Base-by-base conservation (phyloP, 2,113 vertebrate species). In the Rafetus swinhoei region DNA sequence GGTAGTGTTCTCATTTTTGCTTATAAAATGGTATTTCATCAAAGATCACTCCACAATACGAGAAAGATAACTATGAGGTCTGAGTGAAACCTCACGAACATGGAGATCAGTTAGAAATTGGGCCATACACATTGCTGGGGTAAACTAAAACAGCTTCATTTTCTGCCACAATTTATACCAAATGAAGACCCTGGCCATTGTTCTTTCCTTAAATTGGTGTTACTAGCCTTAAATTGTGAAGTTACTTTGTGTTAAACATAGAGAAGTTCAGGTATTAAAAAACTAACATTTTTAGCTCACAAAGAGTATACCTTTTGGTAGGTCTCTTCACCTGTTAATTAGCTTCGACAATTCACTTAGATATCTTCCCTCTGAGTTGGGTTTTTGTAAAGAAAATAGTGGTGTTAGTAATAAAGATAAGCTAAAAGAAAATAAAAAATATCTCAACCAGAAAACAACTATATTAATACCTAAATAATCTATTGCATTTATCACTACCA, bases 161-260 rank as follows among this genome's bases (percentile, higher is more conserved):
- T 45, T 52, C 76, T 79, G 52, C 77, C 29, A 24, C 27, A 7
- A 16, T 29, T 79, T 13, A 57, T 12, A n/a, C 14, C 21, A 50
- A 45, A 35, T 79, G 83, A 90, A 88, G 85, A 56, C 8, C 74
- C 12, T n/a, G 27, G 45, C 69, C 65, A 53, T 21, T 0, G 2
- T n/a, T 55, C 16, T 84, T 81, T 52, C 18, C n/a, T 79, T 53
- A 56, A 57, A 80, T 39, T 4, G 4, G 7, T 45, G 19, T 79
- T 56, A 45, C 39, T 32, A 39, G 56, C 79, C 62, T 90, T 84
- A 77, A 81, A 50, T 86, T 32, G 13, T n/a, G 39, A 85, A 92
- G 21, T 56, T 60, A 56, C 35, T 24, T 79, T 55, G 29, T 32
- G 21, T 56, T 56, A 53, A 5, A 54, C 29, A 59, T 59, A 69